These are phyloP conservation scores for Xylocopa sonorina DNA, from an alignment of 1,140 invertebrate species.

Conservation along the genomic window DNA sequence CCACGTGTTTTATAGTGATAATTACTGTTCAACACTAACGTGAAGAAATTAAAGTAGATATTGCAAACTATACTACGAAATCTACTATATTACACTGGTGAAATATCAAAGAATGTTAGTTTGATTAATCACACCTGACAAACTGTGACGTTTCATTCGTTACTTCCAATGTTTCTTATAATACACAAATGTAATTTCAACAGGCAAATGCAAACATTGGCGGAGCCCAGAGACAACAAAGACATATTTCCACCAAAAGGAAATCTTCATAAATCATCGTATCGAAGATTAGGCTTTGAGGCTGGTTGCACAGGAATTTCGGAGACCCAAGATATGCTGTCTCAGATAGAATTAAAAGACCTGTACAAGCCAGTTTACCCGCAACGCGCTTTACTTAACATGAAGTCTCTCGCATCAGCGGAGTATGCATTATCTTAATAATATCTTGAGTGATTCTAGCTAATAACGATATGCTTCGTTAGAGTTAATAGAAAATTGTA, in stretches of 20 bases:
- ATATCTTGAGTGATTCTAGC: background rate
- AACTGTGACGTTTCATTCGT: no score
- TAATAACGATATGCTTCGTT: no score
- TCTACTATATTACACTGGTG: no score
- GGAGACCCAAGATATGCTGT: conserved; percentile 57
- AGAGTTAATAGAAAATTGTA: no score
- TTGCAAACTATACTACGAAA: background rate
- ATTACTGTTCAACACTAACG: no score
- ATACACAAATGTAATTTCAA: background rate
- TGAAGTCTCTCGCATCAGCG: conserved; percentile 47
- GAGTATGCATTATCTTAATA: conserved; percentile 49
- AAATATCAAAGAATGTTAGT: no score
- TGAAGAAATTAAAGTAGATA: background rate
- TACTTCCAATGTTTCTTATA: background rate
- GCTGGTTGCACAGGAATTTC: conserved; percentile 51
- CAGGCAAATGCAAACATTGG: conserved; percentile 62
- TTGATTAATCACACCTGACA: no score
- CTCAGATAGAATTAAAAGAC: conserved; percentile 60
- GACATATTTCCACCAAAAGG: conserved; percentile 62
- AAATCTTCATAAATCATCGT: conserved; percentile 58
- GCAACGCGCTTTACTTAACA: conserved; percentile 53
- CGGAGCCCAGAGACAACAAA: conserved; percentile 65
- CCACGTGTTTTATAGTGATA: fast-evolving
- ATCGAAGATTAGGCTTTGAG: conserved; percentile 55
- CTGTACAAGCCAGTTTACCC: conserved; percentile 51